Evolutionary conservation across 2,113 vertebrate genomes (phyloP).

Genomic region (Myotis lucifugus): DNA sequence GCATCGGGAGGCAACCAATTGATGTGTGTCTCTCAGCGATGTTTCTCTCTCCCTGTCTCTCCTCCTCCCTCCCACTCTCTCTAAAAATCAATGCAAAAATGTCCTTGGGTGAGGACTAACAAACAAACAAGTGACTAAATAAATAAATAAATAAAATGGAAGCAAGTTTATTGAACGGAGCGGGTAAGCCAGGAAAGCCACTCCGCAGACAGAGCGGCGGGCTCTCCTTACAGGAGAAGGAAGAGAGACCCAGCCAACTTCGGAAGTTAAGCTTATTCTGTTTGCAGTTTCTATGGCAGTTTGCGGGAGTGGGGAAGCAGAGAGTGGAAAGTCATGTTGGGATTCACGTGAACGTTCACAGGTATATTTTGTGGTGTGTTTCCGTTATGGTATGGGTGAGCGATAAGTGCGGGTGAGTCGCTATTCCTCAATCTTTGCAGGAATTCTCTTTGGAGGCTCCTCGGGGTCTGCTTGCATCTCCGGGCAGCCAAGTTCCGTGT

Average conservation of each 20-base stretch:
- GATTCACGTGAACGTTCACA: not conserved
- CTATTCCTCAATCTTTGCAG: not conserved
- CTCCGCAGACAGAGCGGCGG: not conserved
- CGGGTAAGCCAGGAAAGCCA: not conserved
- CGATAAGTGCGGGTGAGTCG: not conserved
- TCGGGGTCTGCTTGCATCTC: not conserved
- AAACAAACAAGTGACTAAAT: too few relatives aligned
- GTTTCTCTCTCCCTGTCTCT: too few relatives aligned
- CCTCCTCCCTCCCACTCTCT: too few relatives aligned
- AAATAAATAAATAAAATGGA: not conserved
- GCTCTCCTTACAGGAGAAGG: not conserved
- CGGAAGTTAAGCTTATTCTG: not conserved
- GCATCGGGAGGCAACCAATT: too few relatives aligned
- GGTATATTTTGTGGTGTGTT: not conserved
- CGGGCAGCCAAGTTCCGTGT: not conserved
- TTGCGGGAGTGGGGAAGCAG: not conserved
- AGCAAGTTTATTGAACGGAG: not conserved
- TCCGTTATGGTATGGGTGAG: not conserved
- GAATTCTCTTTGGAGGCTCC: not conserved
- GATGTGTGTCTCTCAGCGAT: too few relatives aligned
- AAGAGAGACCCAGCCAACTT: not conserved
- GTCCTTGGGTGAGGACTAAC: too few relatives aligned
- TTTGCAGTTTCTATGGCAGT: not conserved
- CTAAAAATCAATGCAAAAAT: too few relatives aligned
- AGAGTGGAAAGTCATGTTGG: not conserved